phyloP scores from a whole-genome alignment of 1,140 invertebrate species.

The Drosophila nebulosa region DNA sequence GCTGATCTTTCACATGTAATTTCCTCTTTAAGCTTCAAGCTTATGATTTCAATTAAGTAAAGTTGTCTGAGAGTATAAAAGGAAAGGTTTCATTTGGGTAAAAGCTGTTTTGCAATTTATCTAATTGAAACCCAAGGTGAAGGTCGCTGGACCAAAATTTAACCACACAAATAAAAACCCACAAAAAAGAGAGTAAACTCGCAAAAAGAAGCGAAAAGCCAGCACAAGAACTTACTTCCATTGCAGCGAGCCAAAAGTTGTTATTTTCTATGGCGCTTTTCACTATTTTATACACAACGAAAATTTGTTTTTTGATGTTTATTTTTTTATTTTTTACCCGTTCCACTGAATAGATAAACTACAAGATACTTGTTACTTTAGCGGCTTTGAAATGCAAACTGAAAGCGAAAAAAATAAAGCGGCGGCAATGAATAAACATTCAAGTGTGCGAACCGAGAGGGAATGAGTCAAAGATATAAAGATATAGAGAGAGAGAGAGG shows the following conservation, averaged over 20 bases:
- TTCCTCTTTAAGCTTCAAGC: conserved; percentile 1
- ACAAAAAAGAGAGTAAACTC: not conserved
- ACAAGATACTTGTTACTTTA: conserved; percentile 78
- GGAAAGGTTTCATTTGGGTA: conserved; percentile 53
- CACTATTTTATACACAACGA: conserved; percentile 29
- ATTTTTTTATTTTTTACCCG: conserved; percentile 24
- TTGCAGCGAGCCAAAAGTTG: conserved; percentile 27
- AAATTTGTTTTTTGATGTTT: conserved; percentile 42
- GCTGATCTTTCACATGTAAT: conserved; percentile 21
- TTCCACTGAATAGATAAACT: conserved; percentile 59
- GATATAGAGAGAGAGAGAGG: not conserved
- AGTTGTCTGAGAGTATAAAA: conserved; percentile 4
- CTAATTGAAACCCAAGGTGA: conserved; percentile 74
- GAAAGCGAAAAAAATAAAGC: conserved; percentile 64
- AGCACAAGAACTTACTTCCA: conserved; percentile 55
- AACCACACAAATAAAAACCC: conserved; percentile 36
- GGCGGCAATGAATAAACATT: conserved; percentile 64
- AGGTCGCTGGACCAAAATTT: conserved; percentile 49
- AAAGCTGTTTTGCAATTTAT: conserved; percentile 61
- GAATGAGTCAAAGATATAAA: not conserved
- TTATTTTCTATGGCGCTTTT: conserved; percentile 49
- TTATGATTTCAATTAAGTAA: conserved; percentile 36
- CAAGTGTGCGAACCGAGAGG: conserved; percentile 3
- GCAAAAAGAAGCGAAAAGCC: conserved; percentile 14
- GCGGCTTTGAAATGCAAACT: conserved; percentile 76